phyloP scores from a whole-genome alignment of 2,888 invertebrate genomes.

The Xanthia togata region DNA sequence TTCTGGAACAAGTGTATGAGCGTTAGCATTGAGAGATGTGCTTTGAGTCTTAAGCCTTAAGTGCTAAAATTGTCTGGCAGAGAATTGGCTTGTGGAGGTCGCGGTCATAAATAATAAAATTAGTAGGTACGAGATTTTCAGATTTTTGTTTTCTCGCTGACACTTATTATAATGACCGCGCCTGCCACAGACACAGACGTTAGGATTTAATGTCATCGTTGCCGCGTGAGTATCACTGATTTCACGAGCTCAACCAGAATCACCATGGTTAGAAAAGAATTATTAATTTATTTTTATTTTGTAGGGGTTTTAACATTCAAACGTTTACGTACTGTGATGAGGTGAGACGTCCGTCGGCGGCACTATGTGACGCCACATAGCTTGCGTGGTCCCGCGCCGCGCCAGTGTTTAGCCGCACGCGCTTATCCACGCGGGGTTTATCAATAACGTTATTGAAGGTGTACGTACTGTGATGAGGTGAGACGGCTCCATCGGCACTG shows the following conservation, averaged over 20 bases:
- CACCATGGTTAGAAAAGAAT: too few relatives aligned
- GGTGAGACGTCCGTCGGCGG: too few relatives aligned
- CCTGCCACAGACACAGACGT: too few relatives aligned
- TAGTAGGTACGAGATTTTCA: neutral
- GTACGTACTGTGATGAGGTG: constrained; percentile 76
- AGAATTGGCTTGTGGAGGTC: too few relatives aligned
- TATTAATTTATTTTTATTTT: too few relatives aligned
- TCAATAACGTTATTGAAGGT: neutral
- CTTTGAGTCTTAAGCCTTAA: neutral
- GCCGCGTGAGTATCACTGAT: too few relatives aligned
- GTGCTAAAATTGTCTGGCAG: neutral
- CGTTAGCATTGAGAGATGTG: neutral
- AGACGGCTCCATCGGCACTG: constrained; percentile 75
- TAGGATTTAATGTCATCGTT: too few relatives aligned
- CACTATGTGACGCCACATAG: too few relatives aligned
- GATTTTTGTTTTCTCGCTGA: neutral
- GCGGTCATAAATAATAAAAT: too few relatives aligned
- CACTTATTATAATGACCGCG: neutral
- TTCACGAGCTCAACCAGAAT: too few relatives aligned
- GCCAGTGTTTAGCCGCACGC: neutral
- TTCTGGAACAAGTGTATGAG: constrained; percentile 76
- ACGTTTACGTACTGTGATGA: too few relatives aligned
- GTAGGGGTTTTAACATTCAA: too few relatives aligned
- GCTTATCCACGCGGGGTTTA: neutral
- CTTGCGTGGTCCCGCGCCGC: neutral